These are phyloP conservation scores for Cyprinodon variegatus DNA, from an alignment of 2,113 vertebrate genomes.

Conservation along the genomic window DNA sequence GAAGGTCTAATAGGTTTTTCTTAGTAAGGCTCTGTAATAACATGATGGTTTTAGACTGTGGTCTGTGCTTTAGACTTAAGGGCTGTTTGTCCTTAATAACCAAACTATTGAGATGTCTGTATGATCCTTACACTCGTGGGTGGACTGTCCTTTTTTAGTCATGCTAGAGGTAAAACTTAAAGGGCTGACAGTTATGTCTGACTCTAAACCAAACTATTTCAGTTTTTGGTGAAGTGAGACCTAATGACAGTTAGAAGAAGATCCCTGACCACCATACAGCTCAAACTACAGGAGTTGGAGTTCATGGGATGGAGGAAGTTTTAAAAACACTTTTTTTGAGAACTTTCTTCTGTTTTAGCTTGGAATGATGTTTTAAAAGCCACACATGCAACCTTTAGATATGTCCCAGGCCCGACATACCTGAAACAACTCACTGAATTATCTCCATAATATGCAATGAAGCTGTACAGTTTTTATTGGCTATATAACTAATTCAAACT, in stretches of 20 bases:
- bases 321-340: background rate
- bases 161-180: background rate
- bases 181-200: background rate
- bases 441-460: background rate
- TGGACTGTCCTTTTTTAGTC: slow-evolving; percentile 8
- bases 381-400: background rate
- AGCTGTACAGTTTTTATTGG: background rate
- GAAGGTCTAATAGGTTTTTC: slow-evolving; percentile 27
- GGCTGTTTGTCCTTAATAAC: slow-evolving; percentile 25
- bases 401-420: background rate
- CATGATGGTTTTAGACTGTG: slow-evolving; percentile 11
- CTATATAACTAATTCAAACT: background rate
- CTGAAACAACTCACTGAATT: background rate
- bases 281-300: background rate
- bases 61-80: slow-evolving; percentile 39
- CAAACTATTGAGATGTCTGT: background rate
- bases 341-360: background rate
- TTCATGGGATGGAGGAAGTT: background rate
- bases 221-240: background rate
- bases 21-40: slow-evolving; percentile 16
- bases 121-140: slow-evolving; percentile 14
- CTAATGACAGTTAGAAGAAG: background rate
- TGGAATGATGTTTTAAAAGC: background rate
- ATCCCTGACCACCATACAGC: background rate
- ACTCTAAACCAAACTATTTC: background rate